Evolutionary conservation across 2,888 invertebrate genomes (phyloP).

Genomic region (Hydraecia micacea): DNA sequence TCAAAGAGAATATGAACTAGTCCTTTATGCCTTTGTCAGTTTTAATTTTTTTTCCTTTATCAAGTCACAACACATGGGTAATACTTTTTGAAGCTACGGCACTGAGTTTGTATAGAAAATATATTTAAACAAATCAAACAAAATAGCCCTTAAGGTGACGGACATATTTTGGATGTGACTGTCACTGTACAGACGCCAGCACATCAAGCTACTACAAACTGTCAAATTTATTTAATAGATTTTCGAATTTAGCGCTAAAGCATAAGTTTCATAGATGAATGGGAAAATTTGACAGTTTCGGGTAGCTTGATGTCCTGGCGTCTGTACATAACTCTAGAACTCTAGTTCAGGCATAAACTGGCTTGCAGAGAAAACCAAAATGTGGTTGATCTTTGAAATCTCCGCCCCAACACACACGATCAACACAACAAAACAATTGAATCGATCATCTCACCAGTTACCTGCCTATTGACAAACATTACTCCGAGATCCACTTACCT

Average conservation of each 20-base stretch:
- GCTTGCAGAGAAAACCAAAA: neutral
- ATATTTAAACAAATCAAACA: neutral
- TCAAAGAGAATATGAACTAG: neutral
- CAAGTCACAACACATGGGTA: neutral
- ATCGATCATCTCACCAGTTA: constrained; percentile 48
- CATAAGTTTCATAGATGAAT: too few relatives aligned
- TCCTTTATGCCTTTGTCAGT: neutral
- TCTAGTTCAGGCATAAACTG: too few relatives aligned
- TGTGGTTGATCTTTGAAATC: constrained; percentile 5
- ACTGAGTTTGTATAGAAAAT: neutral
- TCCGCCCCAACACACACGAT: neutral
- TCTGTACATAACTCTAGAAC: neutral
- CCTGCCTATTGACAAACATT: constrained; percentile 39
- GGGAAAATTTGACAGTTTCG: too few relatives aligned
- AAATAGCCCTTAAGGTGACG: neutral
- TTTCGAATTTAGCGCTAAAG: too few relatives aligned
- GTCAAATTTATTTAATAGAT: too few relatives aligned
- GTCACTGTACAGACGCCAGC: too few relatives aligned
- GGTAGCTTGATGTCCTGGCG: too few relatives aligned
- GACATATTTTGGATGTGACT: neutral
- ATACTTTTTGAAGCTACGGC: neutral
- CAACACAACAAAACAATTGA: constrained; percentile 19
- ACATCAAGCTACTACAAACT: too few relatives aligned
- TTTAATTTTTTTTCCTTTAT: neutral
- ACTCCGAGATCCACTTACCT: constrained; percentile 52